phyloP scores from a whole-genome alignment of 2,888 invertebrate genomes.

The Heliconius ethilla region DNA sequence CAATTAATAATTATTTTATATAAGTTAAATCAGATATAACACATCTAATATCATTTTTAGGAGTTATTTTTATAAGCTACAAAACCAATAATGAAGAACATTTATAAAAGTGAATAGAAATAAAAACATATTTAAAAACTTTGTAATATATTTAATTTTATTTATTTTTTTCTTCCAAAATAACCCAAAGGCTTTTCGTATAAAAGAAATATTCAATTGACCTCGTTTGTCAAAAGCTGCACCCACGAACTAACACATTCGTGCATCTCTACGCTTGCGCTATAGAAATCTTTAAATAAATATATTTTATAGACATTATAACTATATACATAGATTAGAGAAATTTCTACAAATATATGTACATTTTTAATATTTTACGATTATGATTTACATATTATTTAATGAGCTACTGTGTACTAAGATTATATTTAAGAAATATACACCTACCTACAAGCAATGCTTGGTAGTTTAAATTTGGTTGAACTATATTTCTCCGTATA shows the following conservation, averaged over 20 bases:
- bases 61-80: too few species aligned
- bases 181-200: not conserved
- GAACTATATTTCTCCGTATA: too few species aligned
- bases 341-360: not conserved
- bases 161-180: not conserved
- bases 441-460: too few species aligned
- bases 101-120: too few species aligned
- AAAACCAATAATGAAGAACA: too few species aligned
- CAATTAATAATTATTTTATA: too few species aligned
- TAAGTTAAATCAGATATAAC: too few species aligned
- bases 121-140: too few species aligned
- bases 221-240: slow-evolving; percentile 18
- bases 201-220: slow-evolving; percentile 3
- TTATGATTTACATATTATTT: not conserved
- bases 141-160: too few species aligned
- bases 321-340: not conserved
- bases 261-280: slow-evolving; percentile 17
- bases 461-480: too few species aligned
- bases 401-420: not conserved
- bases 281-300: slow-evolving; percentile 37
- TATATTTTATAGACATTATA: slow-evolving; percentile 1
- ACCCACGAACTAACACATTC: slow-evolving; percentile 22
- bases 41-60: too few species aligned
- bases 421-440: not conserved
- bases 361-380: not conserved